These are phyloP conservation scores for Silurus lanzhouensis DNA, from an alignment of 2,797 vertebrate species.

Conservation along the genomic window DNA sequence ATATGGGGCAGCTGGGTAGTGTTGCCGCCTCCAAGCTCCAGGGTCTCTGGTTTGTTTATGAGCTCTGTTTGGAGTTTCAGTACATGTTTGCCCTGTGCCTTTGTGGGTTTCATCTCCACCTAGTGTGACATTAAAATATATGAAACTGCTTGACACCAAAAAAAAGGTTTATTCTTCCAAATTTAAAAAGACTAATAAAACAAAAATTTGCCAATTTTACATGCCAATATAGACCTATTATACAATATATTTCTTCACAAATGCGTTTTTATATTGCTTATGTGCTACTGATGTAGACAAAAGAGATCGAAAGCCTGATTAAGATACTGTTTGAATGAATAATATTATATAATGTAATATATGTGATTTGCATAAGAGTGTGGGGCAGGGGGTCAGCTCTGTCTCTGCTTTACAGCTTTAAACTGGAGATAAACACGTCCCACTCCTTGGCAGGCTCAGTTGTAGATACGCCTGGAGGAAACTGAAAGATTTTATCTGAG, in stretches of 20 bases:
- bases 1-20: not conserved
- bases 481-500: constrained; percentile 5
- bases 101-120: not conserved
- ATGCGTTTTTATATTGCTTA: not conserved
- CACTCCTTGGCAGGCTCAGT: not conserved
- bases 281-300: not conserved
- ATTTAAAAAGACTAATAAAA: not conserved
- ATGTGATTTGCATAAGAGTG: not conserved
- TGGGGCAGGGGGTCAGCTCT: not conserved
- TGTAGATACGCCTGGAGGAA: constrained; percentile 22
- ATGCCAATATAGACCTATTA: not conserved
- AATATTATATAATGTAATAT: not conserved
- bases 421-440: constrained; percentile 11
- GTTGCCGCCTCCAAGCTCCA: not conserved
- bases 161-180: not conserved
- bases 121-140: not conserved
- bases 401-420: not conserved
- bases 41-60: not conserved
- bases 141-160: not conserved
- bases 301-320: not conserved
- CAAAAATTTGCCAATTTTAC: not conserved
- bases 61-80: not conserved
- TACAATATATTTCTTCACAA: not conserved
- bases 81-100: not conserved
- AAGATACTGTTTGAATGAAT: not conserved